Base-by-base conservation (phyloP, 23 tunicate species). In the Ascidia mentula region DNA sequence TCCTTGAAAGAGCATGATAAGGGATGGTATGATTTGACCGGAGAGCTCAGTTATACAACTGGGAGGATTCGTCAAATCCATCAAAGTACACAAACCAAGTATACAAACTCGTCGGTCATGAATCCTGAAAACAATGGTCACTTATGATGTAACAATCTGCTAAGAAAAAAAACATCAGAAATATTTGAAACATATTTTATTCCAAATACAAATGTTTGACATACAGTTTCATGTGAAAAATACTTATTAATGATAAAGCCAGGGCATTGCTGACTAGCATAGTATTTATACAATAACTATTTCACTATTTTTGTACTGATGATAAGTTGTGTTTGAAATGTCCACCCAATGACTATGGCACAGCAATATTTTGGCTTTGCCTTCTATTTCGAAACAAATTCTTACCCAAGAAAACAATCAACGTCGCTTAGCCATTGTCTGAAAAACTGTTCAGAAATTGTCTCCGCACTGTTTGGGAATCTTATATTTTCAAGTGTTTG, bases 61-160 rank as follows among this genome's bases (percentile, higher is more conserved):
- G 12, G 99, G 99, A 60, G 89, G 72, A 37, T 80, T 59, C 31
- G 60, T 39, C 20, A 87, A 46, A 65, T 78, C 82, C 77, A 95
- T 78, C 32, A 95, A 33, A 0, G 96, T 86, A 65, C 99, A 95
- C 13, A 90, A 70, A 33, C 99, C 99, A 12, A 89, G 82, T 0
- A 90, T 88, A 40, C 97, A 86, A 72, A 95, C 69, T 20, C 93
- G 80, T 2, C 99, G 40, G 69, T 95, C 99, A 78, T 95, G 99
- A 40, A 95, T 87, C 12, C 97, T 87, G 71, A 18, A 59, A 84
- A 61, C 75, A 71, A 71, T 17, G 18, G 18, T 17, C 17, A 45
- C 17, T 45, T 45, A 45, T 45, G 17, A 45, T 45, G 18, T 45
- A 17, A 18, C 60, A 45, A 45, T 17, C 60, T 45, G 18, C 17